Percentiles rank a stretch among this genome's conserved stretches.
These are phyloP conservation scores for Enteromius mattozi DNA, from an alignment of 2,797 vertebrate genomes.

Conservation along the genomic window DNA sequence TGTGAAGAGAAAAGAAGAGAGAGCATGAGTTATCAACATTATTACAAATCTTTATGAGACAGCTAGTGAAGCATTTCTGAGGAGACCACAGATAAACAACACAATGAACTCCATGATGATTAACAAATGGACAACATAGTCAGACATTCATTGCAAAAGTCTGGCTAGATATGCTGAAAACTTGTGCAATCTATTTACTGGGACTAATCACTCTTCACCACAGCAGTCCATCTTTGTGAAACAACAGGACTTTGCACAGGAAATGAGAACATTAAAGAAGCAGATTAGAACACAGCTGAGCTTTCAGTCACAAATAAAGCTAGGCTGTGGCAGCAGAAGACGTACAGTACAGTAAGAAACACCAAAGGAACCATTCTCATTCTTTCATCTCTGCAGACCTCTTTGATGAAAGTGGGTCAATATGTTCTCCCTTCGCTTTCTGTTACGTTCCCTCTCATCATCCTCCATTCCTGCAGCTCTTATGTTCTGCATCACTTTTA, in stretches of 20 bases:
- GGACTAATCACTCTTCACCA: background rate
- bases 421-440: constrained; percentile 33
- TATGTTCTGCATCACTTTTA: background rate
- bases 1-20: constrained; percentile 59
- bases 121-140: background rate
- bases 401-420: constrained; percentile 48
- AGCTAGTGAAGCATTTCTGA: background rate
- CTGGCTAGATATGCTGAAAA: constrained; percentile 1
- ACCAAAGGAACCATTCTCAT: background rate
- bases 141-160: constrained; percentile 7
- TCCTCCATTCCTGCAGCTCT: background rate
- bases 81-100: constrained; percentile 11
- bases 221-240: background rate
- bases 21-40: background rate
- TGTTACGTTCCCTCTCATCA: background rate
- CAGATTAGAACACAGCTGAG: constrained; percentile 4
- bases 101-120: background rate
- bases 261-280: background rate
- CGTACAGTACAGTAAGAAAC: background rate
- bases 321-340: background rate
- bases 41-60: constrained; percentile 5
- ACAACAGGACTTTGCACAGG: constrained; percentile 20
- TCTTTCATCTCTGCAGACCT: constrained; percentile 28
- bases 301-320: background rate
- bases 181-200: constrained; percentile 25